Base-by-base conservation (phyloP, 2,797 vertebrate genomes). In the Craterocephalus amniculus region DNA sequence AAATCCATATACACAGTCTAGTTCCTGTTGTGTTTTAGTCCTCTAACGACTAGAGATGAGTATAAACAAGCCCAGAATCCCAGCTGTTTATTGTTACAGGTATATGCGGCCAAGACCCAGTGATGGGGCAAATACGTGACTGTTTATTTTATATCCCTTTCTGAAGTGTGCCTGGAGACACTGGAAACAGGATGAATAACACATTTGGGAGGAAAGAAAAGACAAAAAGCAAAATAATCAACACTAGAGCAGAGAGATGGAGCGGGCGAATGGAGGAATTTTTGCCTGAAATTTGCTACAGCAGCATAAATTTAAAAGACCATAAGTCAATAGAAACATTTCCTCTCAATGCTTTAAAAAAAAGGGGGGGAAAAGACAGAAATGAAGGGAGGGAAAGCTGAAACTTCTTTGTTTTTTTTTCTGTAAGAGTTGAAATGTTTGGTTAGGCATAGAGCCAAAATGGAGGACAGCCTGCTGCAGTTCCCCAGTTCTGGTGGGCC, bases 211-310 rank as follows among this genome's bases (percentile, higher is more conserved):
- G 81, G 89, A 84, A 88, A 90, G 87, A 88, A 85, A 90, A 86
- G 86, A 88, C 85, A 90, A 89, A 89, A 92, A 92, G 80, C 76
- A 35, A 91, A 92, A 93, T 92, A 93, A 92, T 92, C 89, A 89
- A 88, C 85, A 83, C 45, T 66, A 84, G 74, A 87, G 83, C 82
- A 88, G 85, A 88, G 79, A 89, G 81, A 83, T 11, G 62, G 81
- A 78, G 80, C 76, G 76, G 72, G 71, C 56, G 78, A 38, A 55
- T 1, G 2, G 62, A 78, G 78, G 83, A 79, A 74, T 83, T 48
- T 80, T 83, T 81, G 81, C 80, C 71, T 14, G 40, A 62, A 70
- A 79, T 89, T 63, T 76, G 85, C 89, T 86, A 93, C 93, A 93
- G 94, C 95, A 95, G 87, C 87, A 84, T 60, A 89, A 91, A 91